A percentile compares a stretch with the other conserved stretches of the same genome.
Conservation (phyloP, 1,140 invertebrate genomes). For the Zaprionus taronus region DNA sequence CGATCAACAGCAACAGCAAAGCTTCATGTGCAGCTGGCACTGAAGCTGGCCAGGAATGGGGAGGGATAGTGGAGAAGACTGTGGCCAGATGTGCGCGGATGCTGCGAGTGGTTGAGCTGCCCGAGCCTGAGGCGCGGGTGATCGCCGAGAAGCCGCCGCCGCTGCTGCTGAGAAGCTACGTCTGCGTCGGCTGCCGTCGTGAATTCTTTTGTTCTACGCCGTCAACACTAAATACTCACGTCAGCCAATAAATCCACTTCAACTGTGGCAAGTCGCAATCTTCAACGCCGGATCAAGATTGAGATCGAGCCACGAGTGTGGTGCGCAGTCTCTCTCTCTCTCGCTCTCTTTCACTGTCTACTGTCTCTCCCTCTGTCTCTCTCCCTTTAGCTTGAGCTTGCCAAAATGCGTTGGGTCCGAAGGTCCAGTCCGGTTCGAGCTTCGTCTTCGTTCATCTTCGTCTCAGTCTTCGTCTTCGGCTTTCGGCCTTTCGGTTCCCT, state of each 20-base stretch:
- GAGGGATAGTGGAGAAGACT: background rate
- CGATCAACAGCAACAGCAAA: conserved; percentile 11
- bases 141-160: conserved; percentile 11
- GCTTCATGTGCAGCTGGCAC: conserved; percentile 9
- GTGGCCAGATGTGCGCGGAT: conserved; percentile 28
- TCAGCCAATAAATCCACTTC: conserved; percentile 84
- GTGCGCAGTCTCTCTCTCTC: background rate
- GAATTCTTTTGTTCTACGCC: conserved; percentile 83
- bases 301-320: conserved; percentile 42
- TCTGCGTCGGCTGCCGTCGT: conserved; percentile 9
- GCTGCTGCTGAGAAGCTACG: too few species aligned
- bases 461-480: background rate
- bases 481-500: conserved; percentile 68
- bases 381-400: conserved; percentile 20
- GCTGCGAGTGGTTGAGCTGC: background rate
- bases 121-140: conserved; percentile 23
- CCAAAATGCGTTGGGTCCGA: conserved; percentile 42
- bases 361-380: background rate
- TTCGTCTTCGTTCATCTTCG: background rate
- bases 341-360: background rate
- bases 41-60: background rate
- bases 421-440: conserved; percentile 31
- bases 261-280: conserved; percentile 64
- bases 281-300: conserved; percentile 44
- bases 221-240: conserved; percentile 84